Conservation (phyloP, 1,140 invertebrate species). For the Cherax quadricarinatus region DNA sequence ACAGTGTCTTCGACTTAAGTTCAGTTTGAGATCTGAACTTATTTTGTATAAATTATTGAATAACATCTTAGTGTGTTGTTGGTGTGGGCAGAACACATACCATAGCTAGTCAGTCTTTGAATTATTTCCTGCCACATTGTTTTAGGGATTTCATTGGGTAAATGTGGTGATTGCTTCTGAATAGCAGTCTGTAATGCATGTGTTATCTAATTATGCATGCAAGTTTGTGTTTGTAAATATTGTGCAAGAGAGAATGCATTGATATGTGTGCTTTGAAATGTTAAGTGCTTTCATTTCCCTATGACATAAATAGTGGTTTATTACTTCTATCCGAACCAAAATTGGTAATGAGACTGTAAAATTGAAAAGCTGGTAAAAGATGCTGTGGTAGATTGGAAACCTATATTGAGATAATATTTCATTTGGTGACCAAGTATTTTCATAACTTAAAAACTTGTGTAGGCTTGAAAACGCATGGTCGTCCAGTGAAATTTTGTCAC, state of each 20-base stretch:
- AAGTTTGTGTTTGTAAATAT: conserved; percentile 17
- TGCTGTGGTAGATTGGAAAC: too few species aligned
- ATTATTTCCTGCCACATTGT: not conserved
- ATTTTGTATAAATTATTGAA: not conserved
- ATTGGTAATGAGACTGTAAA: too few species aligned
- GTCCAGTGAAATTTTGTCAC: too few species aligned
- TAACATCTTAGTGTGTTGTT: not conserved
- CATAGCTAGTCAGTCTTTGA: not conserved
- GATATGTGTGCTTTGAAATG: not conserved
- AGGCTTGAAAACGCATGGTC: too few species aligned
- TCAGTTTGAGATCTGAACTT: not conserved
- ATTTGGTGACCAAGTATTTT: too few species aligned
- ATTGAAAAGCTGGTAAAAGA: too few species aligned
- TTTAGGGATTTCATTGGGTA: not conserved
- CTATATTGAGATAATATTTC: too few species aligned
- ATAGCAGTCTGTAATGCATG: not conserved
- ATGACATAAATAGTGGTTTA: not conserved
- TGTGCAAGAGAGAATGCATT: not conserved
- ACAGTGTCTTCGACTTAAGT: not conserved
- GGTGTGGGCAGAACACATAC: not conserved
- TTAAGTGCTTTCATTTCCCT: not conserved
- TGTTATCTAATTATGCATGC: not conserved
- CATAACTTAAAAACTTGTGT: too few species aligned
- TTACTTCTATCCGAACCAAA: too few species aligned
- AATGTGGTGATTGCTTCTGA: not conserved